Evolutionary conservation across 2,888 invertebrate genomes (phyloP).

Genomic region (Portevinia maculata): DNA sequence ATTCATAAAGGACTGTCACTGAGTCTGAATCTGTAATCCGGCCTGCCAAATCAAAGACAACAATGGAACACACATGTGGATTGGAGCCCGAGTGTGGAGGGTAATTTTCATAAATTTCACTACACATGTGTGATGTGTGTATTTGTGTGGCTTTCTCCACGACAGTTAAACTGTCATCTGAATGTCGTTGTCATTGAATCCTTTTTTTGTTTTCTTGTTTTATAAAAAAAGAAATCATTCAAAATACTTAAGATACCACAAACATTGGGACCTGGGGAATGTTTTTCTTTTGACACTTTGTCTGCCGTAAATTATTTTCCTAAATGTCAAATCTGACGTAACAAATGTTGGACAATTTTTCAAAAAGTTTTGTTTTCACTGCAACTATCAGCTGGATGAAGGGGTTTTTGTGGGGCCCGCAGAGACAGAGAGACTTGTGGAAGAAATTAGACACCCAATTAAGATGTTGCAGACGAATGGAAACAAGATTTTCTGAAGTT

Average conservation of each 20-base stretch:
- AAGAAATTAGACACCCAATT: conserved; percentile 68
- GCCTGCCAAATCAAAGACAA: conserved; percentile 19
- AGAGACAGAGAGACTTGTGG: not conserved
- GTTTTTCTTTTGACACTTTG: conserved; percentile 38
- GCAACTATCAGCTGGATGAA: not conserved
- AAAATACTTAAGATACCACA: too few relatives aligned
- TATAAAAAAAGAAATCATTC: conserved; percentile 44
- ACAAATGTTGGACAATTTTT: conserved; percentile 69
- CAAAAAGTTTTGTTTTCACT: conserved; percentile 14
- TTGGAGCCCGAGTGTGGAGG: not conserved
- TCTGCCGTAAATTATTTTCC: conserved; percentile 57
- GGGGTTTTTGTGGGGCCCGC: conserved; percentile 13
- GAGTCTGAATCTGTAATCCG: too few relatives aligned
- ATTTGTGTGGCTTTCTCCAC: conserved; percentile 20
- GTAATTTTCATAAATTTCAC: conserved; percentile 43
- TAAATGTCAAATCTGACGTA: conserved; percentile 55
- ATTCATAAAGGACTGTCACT: conserved; percentile 4
- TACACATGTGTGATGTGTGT: not conserved
- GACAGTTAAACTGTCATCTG: conserved; percentile 69
- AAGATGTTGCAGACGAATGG: conserved; percentile 62
- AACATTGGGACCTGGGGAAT: not conserved
- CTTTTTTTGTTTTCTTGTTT: conserved; percentile 24
- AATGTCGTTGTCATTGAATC: conserved; percentile 64
- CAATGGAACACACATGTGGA: conserved; percentile 19
- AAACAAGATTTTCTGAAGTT: conserved; percentile 61